phyloP scores from a whole-genome alignment of 1,140 invertebrate species.

The Procambarus virginalis region DNA sequence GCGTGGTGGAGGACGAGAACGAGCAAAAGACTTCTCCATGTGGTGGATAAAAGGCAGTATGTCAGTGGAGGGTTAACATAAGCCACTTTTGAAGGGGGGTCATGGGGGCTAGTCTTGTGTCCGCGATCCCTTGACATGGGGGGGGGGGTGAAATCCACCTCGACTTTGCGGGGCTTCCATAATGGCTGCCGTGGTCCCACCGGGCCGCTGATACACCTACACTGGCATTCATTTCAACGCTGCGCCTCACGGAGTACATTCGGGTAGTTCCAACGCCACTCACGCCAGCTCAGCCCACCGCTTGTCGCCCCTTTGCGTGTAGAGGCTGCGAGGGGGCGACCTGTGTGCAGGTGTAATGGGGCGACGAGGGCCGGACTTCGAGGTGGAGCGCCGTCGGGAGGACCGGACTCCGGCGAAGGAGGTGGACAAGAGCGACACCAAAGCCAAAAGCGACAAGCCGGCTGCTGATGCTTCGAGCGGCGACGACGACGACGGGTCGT shows the following conservation, averaged over 20 bases:
- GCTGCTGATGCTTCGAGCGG: neutral
- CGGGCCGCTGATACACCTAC: neutral
- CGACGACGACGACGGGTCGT: neutral
- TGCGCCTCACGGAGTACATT: neutral
- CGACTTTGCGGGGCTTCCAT: neutral
- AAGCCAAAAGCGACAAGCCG: neutral
- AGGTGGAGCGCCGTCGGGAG: slow-evolving; percentile 48
- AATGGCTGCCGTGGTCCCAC: neutral
- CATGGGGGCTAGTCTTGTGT: too few species aligned
- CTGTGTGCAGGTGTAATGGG: slow-evolving; percentile 50
- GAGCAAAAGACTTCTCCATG: too few species aligned
- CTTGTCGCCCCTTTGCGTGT: neutral
- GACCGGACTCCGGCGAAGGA: slow-evolving; percentile 30
- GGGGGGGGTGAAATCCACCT: too few species aligned
- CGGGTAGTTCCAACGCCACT: too few species aligned
- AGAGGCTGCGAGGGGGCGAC: neutral
- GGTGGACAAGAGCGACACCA: neutral
- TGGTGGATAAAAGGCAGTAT: too few species aligned
- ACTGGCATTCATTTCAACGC: neutral
- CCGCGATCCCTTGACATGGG: too few species aligned
- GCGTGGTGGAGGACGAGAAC: too few species aligned
- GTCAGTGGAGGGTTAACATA: too few species aligned
- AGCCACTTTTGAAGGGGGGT: too few species aligned
- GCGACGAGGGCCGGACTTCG: slow-evolving; percentile 32
- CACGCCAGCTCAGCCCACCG: too few species aligned